Conservation (phyloP, 2,797 vertebrate genomes). For the Natrix natrix region DNA sequence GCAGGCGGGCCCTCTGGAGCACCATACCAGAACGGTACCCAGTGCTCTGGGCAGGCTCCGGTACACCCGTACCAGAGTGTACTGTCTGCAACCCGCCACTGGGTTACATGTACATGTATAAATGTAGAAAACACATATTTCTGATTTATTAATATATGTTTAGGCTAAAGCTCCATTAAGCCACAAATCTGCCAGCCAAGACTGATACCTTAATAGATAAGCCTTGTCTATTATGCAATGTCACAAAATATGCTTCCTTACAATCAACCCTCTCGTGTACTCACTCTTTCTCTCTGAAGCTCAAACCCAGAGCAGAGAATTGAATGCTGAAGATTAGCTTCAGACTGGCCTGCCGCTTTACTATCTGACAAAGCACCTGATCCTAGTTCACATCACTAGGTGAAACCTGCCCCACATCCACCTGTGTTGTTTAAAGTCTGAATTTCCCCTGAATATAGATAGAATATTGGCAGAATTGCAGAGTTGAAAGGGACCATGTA, state of each 20-base stretch:
- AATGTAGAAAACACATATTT: background rate
- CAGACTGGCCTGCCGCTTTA: background rate
- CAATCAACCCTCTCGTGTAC: background rate
- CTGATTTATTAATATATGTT: background rate
- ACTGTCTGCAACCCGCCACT: no score
- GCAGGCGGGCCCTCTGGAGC: no score
- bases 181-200: background rate
- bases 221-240: background rate
- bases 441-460: background rate
- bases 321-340: background rate
- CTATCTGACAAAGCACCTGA: background rate
- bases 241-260: background rate
- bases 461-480: no score
- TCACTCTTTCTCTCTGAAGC: background rate
- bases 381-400: background rate
- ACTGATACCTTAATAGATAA: background rate
- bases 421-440: background rate
- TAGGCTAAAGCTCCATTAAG: background rate
- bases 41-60: no score
- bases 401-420: background rate
- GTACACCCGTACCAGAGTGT: no score
- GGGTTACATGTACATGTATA: background rate
- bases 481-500: no score
- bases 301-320: background rate
- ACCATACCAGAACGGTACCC: no score